These are phyloP conservation scores for Agrotis ipsilon DNA, from an alignment of 2,888 invertebrate species.

Conservation along the genomic window DNA sequence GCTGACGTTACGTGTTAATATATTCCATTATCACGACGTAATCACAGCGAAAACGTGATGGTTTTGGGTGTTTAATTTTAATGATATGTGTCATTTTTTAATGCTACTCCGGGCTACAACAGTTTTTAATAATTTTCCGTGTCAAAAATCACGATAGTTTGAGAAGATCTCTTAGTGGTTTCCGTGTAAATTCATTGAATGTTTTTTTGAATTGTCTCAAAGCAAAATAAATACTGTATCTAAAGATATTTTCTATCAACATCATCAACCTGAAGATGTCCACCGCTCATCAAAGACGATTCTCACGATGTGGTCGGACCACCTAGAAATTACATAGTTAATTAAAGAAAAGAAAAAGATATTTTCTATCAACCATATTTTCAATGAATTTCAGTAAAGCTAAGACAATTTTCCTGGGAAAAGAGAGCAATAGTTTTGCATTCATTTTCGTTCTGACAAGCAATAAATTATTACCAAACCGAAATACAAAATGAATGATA, in stretches of 20 bases:
- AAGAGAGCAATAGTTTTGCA: too few species aligned
- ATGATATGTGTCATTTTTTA: not conserved
- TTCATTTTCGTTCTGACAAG: not conserved
- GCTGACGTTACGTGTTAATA: conserved; percentile 37
- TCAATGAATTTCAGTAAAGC: too few species aligned
- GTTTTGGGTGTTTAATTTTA: conserved; percentile 18
- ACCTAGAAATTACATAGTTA: too few species aligned
- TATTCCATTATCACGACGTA: conserved; percentile 25
- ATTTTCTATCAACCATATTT: too few species aligned
- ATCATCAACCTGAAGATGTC: too few species aligned
- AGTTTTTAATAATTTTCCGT: not conserved
- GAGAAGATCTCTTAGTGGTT: not conserved
- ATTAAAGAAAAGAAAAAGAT: too few species aligned
- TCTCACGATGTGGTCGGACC: too few species aligned
- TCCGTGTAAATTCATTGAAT: not conserved
- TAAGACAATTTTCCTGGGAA: not conserved
- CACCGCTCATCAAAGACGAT: too few species aligned
- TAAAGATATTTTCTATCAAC: too few species aligned
- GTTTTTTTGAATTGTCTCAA: too few species aligned
- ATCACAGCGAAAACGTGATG: conserved; percentile 11
- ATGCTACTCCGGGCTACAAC: not conserved
- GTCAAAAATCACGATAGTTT: not conserved
- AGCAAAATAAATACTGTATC: too few species aligned
- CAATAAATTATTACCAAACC: conserved; percentile 2
- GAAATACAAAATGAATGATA: conserved; percentile 13